Evolutionary conservation across 2,888 invertebrate species (phyloP).

Genomic region (Muschampia plurimacula): DNA sequence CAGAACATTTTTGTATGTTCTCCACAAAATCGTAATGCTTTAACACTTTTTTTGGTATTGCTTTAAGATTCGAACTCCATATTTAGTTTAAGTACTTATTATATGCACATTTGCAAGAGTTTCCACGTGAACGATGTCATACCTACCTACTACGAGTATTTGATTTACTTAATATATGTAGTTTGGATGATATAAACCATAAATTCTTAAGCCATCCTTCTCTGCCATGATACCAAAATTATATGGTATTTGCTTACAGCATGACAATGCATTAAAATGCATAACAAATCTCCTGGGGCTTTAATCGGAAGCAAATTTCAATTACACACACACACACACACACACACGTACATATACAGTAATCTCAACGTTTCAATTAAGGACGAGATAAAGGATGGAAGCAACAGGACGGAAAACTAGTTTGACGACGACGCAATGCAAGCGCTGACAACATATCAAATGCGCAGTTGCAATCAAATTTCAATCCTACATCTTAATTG

Average conservation of each 20-base stretch:
- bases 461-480: slow-evolving; percentile 18
- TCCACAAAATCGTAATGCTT: too few relatives aligned
- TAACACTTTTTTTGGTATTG: too few relatives aligned
- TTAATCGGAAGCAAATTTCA: slow-evolving; percentile 49
- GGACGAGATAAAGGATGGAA: slow-evolving; percentile 33
- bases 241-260: slow-evolving; percentile 8
- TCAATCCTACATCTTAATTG: slow-evolving; percentile 10
- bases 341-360: slow-evolving; percentile 43
- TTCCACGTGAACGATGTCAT: too few relatives aligned
- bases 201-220: too few relatives aligned
- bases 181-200: too few relatives aligned
- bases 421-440: slow-evolving; percentile 16
- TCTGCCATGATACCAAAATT: slow-evolving; percentile 11
- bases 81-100: too few relatives aligned
- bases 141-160: too few relatives aligned
- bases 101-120: too few relatives aligned
- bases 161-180: too few relatives aligned
- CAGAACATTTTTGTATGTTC: too few relatives aligned
- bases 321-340: slow-evolving; percentile 47
- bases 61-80: too few relatives aligned
- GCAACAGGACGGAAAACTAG: slow-evolving; percentile 21
- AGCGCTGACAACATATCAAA: slow-evolving; percentile 27
- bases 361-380: slow-evolving; percentile 50
- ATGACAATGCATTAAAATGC: slow-evolving; percentile 31
- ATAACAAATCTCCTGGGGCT: slow-evolving; percentile 38